Conservation (phyloP, 2,797 vertebrate genomes). For the Glossophaga mutica region DNA sequence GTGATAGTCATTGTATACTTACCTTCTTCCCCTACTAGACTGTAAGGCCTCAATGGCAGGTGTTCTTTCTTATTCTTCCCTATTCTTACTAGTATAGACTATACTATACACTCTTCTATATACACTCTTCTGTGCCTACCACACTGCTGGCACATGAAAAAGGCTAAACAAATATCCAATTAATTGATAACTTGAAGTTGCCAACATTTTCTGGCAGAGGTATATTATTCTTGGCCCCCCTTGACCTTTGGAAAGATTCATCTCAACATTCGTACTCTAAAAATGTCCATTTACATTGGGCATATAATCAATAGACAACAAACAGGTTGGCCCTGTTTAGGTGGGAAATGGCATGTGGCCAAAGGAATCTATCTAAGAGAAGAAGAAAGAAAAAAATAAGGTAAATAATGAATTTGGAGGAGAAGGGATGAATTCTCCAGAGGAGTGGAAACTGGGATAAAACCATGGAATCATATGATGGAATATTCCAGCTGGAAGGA, state of each 20-base stretch:
- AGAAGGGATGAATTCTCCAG: background rate
- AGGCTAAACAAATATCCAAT: background rate
- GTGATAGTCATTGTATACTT: background rate
- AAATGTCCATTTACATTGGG: background rate
- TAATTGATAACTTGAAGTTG: background rate
- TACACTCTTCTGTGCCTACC: background rate
- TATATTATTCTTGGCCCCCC: background rate
- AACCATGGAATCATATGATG: background rate
- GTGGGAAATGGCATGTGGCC: background rate
- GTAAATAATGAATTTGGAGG: background rate
- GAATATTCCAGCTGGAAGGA: background rate
- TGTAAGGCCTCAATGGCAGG: background rate
- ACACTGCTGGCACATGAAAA: background rate
- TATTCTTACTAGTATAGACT: background rate
- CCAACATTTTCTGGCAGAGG: background rate
- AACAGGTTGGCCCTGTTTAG: background rate
- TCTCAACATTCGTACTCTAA: background rate
- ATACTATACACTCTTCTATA: background rate
- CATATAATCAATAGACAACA: background rate
- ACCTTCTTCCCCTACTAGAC: background rate
- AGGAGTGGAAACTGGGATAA: background rate
- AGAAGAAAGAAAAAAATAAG: background rate
- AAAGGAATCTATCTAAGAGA: background rate
- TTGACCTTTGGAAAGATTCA: background rate
- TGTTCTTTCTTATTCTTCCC: background rate